These are phyloP conservation scores for Lysandra bellargus DNA, from an alignment of 2,888 invertebrate genomes.

Conservation along the genomic window DNA sequence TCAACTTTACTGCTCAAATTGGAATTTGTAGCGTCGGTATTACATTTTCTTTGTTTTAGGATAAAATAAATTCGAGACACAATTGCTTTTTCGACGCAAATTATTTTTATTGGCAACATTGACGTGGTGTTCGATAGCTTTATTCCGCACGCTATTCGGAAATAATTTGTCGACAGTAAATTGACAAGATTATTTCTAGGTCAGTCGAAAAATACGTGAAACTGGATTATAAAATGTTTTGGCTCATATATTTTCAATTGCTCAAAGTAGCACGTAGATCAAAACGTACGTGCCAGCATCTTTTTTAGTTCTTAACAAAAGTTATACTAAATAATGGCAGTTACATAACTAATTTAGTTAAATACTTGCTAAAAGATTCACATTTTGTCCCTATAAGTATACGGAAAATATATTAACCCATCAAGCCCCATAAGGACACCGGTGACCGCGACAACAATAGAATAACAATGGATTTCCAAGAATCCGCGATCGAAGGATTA, in stretches of 20 bases:
- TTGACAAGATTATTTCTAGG: neutral
- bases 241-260: neutral
- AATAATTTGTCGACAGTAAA: neutral
- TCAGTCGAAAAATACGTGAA: neutral
- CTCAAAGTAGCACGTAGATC: neutral
- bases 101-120: conserved; percentile 5
- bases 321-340: no score
- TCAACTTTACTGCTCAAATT: conserved; percentile 24
- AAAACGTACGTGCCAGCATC: neutral
- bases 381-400: no score
- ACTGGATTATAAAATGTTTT: no score
- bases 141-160: neutral
- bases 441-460: no score
- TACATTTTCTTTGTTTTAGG: neutral
- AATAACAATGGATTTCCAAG: no score
- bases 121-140: neutral
- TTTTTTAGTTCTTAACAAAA: neutral
- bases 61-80: neutral
- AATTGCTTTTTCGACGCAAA: conserved; percentile 10
- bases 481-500: no score
- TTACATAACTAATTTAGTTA: no score
- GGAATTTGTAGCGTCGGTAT: conserved; percentile 4
- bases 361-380: no score
- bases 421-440: no score
- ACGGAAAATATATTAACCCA: no score